Base-by-base conservation (phyloP, 2,888 invertebrate species). In the Odontocerum albicorne region DNA sequence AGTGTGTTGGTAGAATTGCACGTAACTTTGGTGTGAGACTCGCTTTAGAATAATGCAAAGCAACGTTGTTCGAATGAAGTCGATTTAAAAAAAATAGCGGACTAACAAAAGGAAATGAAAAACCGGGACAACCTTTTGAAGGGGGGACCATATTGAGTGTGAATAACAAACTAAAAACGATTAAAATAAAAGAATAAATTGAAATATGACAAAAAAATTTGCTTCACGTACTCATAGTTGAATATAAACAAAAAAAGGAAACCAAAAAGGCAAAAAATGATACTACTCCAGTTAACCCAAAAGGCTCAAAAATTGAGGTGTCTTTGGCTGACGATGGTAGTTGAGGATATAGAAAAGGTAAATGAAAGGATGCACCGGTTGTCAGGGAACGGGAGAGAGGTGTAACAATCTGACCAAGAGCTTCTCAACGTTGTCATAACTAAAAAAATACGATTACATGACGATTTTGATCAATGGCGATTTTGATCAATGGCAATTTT, bases 111-210 rank as follows among this genome's bases (percentile, higher is more conserved):
- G 80, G 76, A 77, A 75, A 73, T 73, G 73, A 74, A 75, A 77
- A 77, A 75, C 77, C 77, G 77, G 78, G 78, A 79, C 78, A 79
- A 79, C 78, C 78, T 77, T 78, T 49, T 75, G 76, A 76, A 73
- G 77, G 76, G 75, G 72, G 71, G 10, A 35, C 6, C 8, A 35
- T 7, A 4, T 4, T 35, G 6, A 35, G n/a, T 6, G 7, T 35
- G n/a, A 35, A 12, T n/a, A 35, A 12, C 8, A n/a, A 35, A 4
- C 4, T 12, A n/a, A 8, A 8, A 12, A 35, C 4, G n/a, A 12
- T 8, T 10, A 12, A 12, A 35, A n/a, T n/a, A 8, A 6, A 12
- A n/a, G n/a, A 35, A 35, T 35, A 35, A 8, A 35, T 4, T 35
- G 7, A 33, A 32, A 4, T 42, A 42, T 12, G 35, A 12, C 7